phyloP scores from a whole-genome alignment of 2,888 invertebrate species.

The Entomobrya proxima region DNA sequence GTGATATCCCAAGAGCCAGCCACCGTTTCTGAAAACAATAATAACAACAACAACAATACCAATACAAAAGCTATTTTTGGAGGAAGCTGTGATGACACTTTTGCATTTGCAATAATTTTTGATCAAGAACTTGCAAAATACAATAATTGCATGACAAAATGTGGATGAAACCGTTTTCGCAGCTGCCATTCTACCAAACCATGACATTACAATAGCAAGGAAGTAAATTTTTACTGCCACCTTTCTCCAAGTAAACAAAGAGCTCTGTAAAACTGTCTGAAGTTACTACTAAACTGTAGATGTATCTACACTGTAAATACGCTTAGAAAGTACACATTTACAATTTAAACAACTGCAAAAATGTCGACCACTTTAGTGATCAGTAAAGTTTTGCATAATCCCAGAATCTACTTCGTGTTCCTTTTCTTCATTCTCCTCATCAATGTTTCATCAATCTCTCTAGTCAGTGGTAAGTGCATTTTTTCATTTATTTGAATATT shows the following conservation, averaged over 20 bases:
- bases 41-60: no score
- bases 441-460: slow-evolving; percentile 60
- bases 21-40: no score
- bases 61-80: no score
- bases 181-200: no score
- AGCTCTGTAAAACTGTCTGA: background rate
- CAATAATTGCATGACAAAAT: no score
- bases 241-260: background rate
- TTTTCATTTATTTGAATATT: slow-evolving; percentile 22
- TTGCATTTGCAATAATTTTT: no score
- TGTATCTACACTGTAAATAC: slow-evolving; percentile 4
- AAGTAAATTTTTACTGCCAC: slow-evolving; percentile 12
- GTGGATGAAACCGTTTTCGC: no score
- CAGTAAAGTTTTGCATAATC: background rate
- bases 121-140: no score
- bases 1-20: no score
- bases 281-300: no score
- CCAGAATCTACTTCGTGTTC: slow-evolving; percentile 20
- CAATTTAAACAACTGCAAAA: slow-evolving; percentile 14
- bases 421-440: slow-evolving; percentile 39
- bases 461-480: slow-evolving; percentile 71
- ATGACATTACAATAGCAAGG: background rate
- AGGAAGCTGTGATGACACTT: no score
- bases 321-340: slow-evolving; percentile 39
- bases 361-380: slow-evolving; percentile 18